Evolutionary conservation across 2,113 vertebrate genomes (phyloP).

Genomic region (Xerus inauris): DNA sequence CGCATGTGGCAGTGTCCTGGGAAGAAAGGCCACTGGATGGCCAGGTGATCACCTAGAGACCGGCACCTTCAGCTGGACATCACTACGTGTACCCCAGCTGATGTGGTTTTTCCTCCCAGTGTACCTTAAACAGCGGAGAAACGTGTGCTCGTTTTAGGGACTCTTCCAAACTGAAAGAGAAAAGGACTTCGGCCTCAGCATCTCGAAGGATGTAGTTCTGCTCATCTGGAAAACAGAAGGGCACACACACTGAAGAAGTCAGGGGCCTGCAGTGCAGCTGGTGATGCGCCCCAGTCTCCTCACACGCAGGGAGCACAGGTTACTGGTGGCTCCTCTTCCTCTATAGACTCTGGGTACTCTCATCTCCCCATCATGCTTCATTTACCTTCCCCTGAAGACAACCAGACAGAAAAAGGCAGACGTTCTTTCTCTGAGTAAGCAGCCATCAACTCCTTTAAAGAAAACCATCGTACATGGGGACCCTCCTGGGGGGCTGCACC

Average conservation of each 20-base stretch:
- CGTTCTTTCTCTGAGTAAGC: background rate
- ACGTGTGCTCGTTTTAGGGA: constrained; percentile 93
- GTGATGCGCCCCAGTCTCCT: too few relatives aligned
- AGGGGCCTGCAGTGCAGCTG: too few relatives aligned
- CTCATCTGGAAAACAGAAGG: constrained; percentile 89
- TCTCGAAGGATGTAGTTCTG: constrained; percentile 93
- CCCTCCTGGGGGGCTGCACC: background rate
- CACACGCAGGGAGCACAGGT: fast-evolving
- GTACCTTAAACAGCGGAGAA: constrained; percentile 95
- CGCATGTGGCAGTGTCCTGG: too few relatives aligned
- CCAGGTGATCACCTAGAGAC: background rate
- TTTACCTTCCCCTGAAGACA: background rate
- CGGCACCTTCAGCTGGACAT: too few relatives aligned
- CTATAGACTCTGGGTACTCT: fast-evolving
- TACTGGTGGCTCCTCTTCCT: fast-evolving
- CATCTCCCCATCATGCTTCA: fast-evolving
- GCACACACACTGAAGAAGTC: fast-evolving
- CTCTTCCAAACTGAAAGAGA: constrained; percentile 96
- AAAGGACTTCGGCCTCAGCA: constrained; percentile 97
- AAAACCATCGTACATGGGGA: background rate
- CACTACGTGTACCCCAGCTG: fast-evolving
- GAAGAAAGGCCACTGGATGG: fast-evolving
- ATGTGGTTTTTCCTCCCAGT: background rate
- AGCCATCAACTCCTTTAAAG: background rate
- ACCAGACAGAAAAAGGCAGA: background rate